A percentile compares a stretch with the other conserved stretches of the same genome.
phyloP scores from a whole-genome alignment of 2,888 invertebrate genomes.

The Acanthosepion esculentum region DNA sequence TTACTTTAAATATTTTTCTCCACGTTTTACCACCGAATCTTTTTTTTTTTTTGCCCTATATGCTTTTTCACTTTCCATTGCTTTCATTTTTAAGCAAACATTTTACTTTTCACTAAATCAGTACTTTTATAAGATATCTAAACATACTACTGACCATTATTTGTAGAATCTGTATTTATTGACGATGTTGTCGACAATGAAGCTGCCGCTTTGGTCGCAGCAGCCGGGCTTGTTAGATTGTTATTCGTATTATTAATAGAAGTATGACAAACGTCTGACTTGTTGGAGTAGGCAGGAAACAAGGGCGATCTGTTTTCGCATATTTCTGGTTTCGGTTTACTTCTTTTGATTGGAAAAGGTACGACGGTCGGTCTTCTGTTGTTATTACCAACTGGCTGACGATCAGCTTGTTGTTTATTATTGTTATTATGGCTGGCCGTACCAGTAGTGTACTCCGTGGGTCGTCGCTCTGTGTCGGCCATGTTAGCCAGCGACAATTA shows the following conservation, averaged over 20 bases:
- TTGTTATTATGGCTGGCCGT: background rate
- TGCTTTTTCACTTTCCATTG: no score
- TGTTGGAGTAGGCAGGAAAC: background rate
- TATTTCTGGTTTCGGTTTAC: background rate
- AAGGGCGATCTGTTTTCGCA: background rate
- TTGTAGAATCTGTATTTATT: background rate
- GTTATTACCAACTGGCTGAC: background rate
- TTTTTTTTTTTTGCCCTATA: no score
- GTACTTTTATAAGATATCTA: no score
- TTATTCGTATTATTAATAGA: background rate
- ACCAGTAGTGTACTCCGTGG: background rate
- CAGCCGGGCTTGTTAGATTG: background rate
- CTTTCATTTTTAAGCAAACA: no score
- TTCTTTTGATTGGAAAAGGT: slow-evolving; percentile 1
- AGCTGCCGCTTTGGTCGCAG: background rate
- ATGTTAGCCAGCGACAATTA: background rate
- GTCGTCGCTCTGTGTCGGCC: slow-evolving; percentile 12
- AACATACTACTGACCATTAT: background rate
- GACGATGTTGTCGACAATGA: no score
- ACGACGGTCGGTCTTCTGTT: background rate
- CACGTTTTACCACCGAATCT: no score
- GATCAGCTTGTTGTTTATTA: background rate
- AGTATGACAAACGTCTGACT: background rate
- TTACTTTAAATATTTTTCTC: no score
- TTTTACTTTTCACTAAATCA: no score